Percentiles rank a stretch among this genome's conserved stretches.
Conservation (phyloP, 1,140 invertebrate species). For the Ganaspis sp. region DNA sequence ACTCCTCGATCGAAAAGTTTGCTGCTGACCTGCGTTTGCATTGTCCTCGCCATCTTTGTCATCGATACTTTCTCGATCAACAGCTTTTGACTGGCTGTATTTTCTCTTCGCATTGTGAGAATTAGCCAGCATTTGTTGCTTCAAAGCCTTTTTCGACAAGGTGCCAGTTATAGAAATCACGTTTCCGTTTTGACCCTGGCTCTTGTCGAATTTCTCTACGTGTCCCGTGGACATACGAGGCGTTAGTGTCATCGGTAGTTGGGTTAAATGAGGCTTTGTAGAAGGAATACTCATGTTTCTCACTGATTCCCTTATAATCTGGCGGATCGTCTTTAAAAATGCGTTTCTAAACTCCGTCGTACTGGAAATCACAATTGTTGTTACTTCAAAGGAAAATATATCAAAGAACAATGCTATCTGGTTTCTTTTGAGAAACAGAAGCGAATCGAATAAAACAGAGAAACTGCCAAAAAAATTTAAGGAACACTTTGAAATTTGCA, state of each 20-base stretch:
- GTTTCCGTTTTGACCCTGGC: conserved; percentile 63
- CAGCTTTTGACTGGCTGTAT: conserved; percentile 92
- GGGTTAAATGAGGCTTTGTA: conserved; percentile 78
- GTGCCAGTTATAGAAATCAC: conserved; percentile 66
- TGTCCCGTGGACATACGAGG: conserved; percentile 70
- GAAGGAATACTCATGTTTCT: conserved; percentile 95
- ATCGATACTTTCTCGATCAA: conserved; percentile 84
- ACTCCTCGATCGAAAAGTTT: conserved; percentile 87
- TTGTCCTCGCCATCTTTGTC: conserved; percentile 70
- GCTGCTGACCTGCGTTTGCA: conserved; percentile 54
- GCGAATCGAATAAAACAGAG: too few species aligned
- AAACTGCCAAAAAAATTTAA: too few species aligned
- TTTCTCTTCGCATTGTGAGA: conserved; percentile 84
- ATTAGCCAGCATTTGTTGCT: conserved; percentile 80
- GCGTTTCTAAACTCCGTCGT: conserved; percentile 96
- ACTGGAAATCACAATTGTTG: too few species aligned
- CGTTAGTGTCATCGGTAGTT: conserved; percentile 69
- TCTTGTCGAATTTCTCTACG: conserved; percentile 72
- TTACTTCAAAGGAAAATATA: too few species aligned
- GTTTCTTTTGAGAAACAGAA: too few species aligned
- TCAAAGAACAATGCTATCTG: too few species aligned
- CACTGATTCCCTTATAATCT: conserved; percentile 96
- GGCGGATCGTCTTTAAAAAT: conserved; percentile 96
- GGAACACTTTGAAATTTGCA: too few species aligned
- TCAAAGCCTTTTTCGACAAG: conserved; percentile 69